Conservation (phyloP, 2,888 invertebrate species). For the Cheilosia urbana region DNA sequence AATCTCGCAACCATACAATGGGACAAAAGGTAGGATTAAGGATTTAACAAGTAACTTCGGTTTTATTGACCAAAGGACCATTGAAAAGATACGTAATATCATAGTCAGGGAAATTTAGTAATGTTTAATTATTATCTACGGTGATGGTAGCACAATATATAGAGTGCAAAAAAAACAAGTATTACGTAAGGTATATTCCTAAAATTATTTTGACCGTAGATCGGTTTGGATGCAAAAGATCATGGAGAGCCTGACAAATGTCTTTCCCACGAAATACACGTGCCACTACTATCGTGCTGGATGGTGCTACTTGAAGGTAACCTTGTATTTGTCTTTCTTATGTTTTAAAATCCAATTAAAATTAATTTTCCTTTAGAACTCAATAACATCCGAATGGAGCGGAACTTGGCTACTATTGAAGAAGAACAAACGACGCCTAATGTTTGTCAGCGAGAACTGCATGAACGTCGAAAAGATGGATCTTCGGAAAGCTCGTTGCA, state of each 20-base stretch:
- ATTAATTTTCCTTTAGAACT: constrained; percentile 77
- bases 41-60: too few species aligned
- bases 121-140: too few species aligned
- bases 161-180: too few species aligned
- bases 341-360: constrained; percentile 7
- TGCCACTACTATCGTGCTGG: constrained; percentile 90
- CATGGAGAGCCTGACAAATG: constrained; percentile 88
- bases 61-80: too few species aligned
- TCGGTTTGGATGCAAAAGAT: constrained; percentile 91
- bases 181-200: neutral
- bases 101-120: too few species aligned
- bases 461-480: constrained; percentile 87
- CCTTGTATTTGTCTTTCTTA: neutral
- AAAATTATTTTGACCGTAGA: constrained; percentile 81
- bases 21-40: too few species aligned
- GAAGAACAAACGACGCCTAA: constrained; percentile 86
- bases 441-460: constrained; percentile 82
- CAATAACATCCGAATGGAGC: constrained; percentile 86
- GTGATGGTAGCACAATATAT: too few species aligned
- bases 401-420: constrained; percentile 92
- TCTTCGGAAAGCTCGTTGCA: constrained; percentile 91
- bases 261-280: constrained; percentile 88
- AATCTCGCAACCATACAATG: too few species aligned
- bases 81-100: too few species aligned
- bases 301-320: constrained; percentile 91